Conservation (phyloP, 1,140 invertebrate genomes). For the Dreissena rostriformis region DNA sequence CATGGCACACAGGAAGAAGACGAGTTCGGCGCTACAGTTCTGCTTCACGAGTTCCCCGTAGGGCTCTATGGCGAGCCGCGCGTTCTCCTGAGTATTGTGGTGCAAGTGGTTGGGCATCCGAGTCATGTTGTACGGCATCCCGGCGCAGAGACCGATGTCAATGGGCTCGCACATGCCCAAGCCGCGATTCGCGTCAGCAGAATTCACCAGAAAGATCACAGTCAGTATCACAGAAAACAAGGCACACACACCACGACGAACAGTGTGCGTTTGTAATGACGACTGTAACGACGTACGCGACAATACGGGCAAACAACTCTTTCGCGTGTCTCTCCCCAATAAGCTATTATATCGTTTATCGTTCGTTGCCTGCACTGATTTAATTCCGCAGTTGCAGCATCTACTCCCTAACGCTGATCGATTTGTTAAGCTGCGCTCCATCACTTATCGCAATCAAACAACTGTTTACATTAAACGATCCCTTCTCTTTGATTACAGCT, state of each 20-base stretch:
- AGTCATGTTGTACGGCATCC: slow-evolving; percentile 80
- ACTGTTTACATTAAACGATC: too few species aligned
- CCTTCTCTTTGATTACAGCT: too few species aligned
- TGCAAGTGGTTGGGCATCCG: slow-evolving; percentile 79
- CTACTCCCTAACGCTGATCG: too few species aligned
- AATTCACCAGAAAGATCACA: not conserved
- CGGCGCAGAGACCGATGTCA: slow-evolving; percentile 76
- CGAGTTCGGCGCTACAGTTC: slow-evolving; percentile 75
- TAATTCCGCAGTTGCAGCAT: too few species aligned
- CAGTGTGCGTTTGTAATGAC: too few species aligned
- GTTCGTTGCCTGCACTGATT: too few species aligned
- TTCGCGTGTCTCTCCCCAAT: too few species aligned
- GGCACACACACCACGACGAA: not conserved
- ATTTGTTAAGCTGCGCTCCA: too few species aligned
- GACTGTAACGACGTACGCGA: too few species aligned
- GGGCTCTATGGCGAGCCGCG: slow-evolving; percentile 75
- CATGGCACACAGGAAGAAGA: slow-evolving; percentile 78
- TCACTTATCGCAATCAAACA: too few species aligned
- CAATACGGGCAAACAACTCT: too few species aligned
- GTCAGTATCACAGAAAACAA: slow-evolving; percentile 14
- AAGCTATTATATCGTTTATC: too few species aligned
- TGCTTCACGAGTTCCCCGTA: slow-evolving; percentile 73
- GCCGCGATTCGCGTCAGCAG: slow-evolving; percentile 24
- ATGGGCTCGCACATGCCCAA: slow-evolving; percentile 77
- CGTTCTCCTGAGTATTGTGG: slow-evolving; percentile 79